Percentiles rank a stretch among this genome's conserved stretches.
These are phyloP conservation scores for Neogale vison DNA, from an alignment of 2,113 vertebrate genomes.

Conservation along the genomic window DNA sequence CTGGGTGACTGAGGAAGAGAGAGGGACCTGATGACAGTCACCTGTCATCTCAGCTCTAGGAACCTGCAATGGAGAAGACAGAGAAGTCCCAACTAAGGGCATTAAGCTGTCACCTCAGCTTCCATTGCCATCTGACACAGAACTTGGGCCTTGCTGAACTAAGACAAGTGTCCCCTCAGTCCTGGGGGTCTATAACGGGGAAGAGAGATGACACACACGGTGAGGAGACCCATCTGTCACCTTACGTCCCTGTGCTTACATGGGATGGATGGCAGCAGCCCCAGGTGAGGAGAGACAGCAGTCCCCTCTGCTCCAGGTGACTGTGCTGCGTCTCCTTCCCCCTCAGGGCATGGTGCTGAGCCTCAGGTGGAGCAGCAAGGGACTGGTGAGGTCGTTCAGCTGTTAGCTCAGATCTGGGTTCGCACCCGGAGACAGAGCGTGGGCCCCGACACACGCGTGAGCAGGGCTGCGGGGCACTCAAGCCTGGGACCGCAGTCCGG, in stretches of 20 bases:
- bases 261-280: neutral
- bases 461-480: too few relatives aligned
- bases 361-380: neutral
- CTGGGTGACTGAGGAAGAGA: neutral
- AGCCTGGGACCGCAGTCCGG: too few relatives aligned
- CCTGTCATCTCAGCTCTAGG: neutral
- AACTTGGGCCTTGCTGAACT: neutral
- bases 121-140: neutral
- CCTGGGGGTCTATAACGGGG: neutral
- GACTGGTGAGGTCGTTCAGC: neutral
- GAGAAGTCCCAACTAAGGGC: neutral
- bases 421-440: too few relatives aligned
- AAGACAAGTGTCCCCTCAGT: neutral
- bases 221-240: neutral
- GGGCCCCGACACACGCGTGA: neutral
- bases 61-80: neutral
- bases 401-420: neutral
- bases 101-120: neutral
- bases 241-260: neutral
- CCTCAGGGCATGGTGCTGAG: neutral
- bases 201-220: neutral
- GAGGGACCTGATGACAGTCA: neutral
- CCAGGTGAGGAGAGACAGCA: neutral
- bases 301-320: neutral
- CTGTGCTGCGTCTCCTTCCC: too few relatives aligned